Evolutionary conservation across 2,113 vertebrate species (phyloP), one percentile per base, ranked within the genome.

Genomic region (Prochilodus magdalenae): DNA sequence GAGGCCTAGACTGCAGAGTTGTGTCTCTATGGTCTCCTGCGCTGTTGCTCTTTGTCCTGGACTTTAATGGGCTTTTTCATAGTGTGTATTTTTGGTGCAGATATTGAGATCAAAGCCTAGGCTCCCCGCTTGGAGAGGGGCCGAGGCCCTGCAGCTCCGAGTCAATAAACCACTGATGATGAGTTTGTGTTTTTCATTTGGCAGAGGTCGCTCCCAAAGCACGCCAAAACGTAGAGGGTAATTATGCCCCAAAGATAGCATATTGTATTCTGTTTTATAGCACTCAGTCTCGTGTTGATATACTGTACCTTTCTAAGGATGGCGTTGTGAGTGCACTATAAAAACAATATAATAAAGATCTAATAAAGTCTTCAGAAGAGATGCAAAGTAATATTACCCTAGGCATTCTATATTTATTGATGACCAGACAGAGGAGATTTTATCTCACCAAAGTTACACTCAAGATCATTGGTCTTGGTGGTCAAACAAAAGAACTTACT

Each of bases 231-330:
- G 13, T 47, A 86, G 75, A 82, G 82, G 75, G 83, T 84, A 87
- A 87, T 87, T 87, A 83, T 84, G 83, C 86, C 86, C 81, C 72
- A 73, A 79, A 87, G 86, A 84, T 79, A 83, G 70, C 76, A 55
- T 55, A 60, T 20, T 55, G 65, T 78, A 57, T 79, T 75, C 36
- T 73, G 30, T 82, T 86, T 86, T 78, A 79, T 82, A 73, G 84
- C 73, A 69, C 59, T 51, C 51, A 24, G 40, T 71, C 69, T 44
- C 7, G 16, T 83, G 33, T 78, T 81, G 55, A 67, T 72, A 49
- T 51, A 70, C 20, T 44, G 49, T 59, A 63, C 44, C 47, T 75
- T 71, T 81, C 79, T 16, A 77, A 67, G 57, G 33, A 86, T 60
- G n/a, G 47, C 62, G 47, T 80, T 53, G 57, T 30, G 22, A 30